Evolutionary conservation across 1,140 invertebrate genomes (phyloP).

Genomic region (Pseudomyrmex pallidus): DNA sequence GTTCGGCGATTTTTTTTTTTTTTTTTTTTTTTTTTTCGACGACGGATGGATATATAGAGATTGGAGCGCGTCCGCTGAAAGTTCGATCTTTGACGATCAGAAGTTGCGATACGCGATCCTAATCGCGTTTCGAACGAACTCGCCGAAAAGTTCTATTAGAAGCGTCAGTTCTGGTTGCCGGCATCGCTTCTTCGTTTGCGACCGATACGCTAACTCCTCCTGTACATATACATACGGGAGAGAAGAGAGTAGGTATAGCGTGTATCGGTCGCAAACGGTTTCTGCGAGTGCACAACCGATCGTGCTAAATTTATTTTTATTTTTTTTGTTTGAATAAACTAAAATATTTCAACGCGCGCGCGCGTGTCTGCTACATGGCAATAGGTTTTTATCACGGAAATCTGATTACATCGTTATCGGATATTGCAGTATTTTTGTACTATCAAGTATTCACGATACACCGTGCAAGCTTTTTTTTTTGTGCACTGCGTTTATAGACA

Average conservation of each 20-base stretch:
- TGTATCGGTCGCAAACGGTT: background rate
- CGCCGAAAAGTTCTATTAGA: slow-evolving; percentile 40
- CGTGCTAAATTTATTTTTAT: slow-evolving; percentile 41
- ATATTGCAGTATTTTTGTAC: slow-evolving; percentile 24
- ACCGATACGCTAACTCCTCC: background rate
- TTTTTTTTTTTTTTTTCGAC: slow-evolving; percentile 22
- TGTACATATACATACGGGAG: background rate
- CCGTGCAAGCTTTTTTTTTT: background rate
- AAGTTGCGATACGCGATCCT: slow-evolving; percentile 51
- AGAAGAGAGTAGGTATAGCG: too few species aligned
- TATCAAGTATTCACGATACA: slow-evolving; percentile 19
- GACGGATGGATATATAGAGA: slow-evolving; percentile 16
- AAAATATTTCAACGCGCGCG: slow-evolving; percentile 35
- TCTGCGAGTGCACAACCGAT: slow-evolving; percentile 15
- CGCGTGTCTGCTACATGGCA: background rate
- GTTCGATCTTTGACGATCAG: slow-evolving; percentile 55
- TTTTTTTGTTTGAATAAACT: slow-evolving; percentile 25
- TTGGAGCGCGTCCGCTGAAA: slow-evolving; percentile 37
- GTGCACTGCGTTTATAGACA: background rate
- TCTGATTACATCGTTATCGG: slow-evolving; percentile 36
- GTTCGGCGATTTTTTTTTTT: slow-evolving; percentile 14
- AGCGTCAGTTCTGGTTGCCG: background rate
- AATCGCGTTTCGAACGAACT: slow-evolving; percentile 48
- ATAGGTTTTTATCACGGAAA: slow-evolving; percentile 15
- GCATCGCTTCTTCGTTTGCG: slow-evolving; percentile 10